Percentiles rank a stretch among this genome's conserved stretches.
Conservation (phyloP, 2,888 invertebrate genomes). For the Tetragonisca angustula region DNA sequence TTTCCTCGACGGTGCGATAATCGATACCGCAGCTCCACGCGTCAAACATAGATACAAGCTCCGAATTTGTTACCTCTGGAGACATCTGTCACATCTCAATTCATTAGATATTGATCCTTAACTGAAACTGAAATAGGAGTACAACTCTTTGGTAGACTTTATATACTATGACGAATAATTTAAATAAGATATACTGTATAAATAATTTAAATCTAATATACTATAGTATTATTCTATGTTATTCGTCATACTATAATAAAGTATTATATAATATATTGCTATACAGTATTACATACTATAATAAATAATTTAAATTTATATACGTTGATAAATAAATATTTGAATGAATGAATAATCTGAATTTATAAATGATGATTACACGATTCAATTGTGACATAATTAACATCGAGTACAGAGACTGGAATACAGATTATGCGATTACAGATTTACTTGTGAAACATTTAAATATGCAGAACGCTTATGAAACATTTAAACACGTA, state of each 20-base stretch:
- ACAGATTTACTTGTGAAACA: no score
- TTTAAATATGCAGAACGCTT: no score
- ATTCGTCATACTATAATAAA: no score
- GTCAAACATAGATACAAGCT: not conserved
- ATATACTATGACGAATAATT: not conserved
- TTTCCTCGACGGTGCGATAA: not conserved
- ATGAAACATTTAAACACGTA: no score
- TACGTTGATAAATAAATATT: no score
- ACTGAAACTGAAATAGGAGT: not conserved
- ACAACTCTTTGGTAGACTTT: not conserved
- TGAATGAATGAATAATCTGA: not conserved
- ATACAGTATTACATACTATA: no score
- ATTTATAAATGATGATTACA: not conserved
- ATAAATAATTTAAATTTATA: no score
- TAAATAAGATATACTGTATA: no score
- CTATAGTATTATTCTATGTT: no score
- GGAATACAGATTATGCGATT: no score
- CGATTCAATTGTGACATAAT: not conserved
- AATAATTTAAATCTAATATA: no score
- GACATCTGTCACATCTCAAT: not conserved
- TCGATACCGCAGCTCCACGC: constrained; percentile 4
- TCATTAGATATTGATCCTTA: not conserved
- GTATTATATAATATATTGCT: no score
- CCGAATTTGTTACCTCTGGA: not conserved
- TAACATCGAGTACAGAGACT: not conserved